phyloP scores from a whole-genome alignment of 2,888 invertebrate genomes.

The Linyphia triangularis region DNA sequence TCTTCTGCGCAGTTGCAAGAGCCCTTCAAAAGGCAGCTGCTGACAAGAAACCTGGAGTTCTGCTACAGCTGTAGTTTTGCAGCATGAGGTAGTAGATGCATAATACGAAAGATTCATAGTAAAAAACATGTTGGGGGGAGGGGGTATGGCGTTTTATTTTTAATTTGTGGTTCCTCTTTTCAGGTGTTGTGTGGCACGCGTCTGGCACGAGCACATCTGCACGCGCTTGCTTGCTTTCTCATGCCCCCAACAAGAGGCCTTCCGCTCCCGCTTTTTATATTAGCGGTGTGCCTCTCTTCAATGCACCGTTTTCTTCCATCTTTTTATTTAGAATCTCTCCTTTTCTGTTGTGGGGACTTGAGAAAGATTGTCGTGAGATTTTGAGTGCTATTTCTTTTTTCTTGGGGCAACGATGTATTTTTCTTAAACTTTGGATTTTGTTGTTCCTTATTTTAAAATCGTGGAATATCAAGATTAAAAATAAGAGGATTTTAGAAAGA shows the following conservation, averaged over 20 bases:
- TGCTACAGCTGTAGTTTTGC: constrained; percentile 37
- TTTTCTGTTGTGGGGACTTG: not conserved
- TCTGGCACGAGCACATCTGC: constrained; percentile 64
- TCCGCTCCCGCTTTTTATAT: constrained; percentile 10
- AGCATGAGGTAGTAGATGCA: not conserved
- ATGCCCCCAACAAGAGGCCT: not conserved
- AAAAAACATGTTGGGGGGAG: constrained; percentile 12
- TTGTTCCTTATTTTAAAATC: no score
- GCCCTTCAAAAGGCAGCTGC: not conserved
- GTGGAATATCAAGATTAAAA: no score
- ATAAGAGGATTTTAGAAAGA: no score
- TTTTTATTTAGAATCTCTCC: not conserved
- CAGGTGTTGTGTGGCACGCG: constrained; percentile 64
- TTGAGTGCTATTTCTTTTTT: no score
- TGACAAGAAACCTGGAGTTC: not conserved
- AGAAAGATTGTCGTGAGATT: not conserved
- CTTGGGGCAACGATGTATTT: no score
- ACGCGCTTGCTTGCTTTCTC: no score
- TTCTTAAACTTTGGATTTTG: no score
- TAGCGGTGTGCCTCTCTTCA: constrained; percentile 19
- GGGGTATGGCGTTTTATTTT: constrained; percentile 44
- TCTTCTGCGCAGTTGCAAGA: no score
- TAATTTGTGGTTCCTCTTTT: constrained; percentile 41
- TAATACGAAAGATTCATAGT: constrained; percentile 2
- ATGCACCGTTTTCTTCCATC: not conserved